Conservation (phyloP, 2,888 invertebrate species). For the Pollenia angustigena region DNA sequence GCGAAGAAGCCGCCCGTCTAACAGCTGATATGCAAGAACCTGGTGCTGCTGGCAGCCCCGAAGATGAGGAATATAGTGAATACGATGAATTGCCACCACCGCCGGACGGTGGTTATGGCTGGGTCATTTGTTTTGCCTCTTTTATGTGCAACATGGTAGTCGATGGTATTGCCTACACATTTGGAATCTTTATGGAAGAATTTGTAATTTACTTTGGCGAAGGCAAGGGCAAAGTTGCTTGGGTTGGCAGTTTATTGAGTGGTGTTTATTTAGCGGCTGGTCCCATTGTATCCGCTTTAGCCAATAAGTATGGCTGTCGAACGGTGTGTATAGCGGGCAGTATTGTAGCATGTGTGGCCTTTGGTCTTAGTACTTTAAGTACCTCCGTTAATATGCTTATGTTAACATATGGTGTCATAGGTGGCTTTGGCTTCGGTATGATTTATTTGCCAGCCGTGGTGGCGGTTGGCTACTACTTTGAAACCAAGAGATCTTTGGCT, state of each 20-base stretch:
- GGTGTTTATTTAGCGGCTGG: constrained; percentile 98
- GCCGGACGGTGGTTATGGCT: constrained; percentile 95
- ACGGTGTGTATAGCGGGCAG: constrained; percentile 97
- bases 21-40: constrained; percentile 86
- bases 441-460: constrained; percentile 98
- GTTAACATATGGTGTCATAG: constrained; percentile 95
- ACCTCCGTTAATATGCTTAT: constrained; percentile 94
- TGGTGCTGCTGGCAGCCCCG: constrained; percentile 82
- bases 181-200: constrained; percentile 95
- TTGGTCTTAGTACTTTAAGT: constrained; percentile 94
- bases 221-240: constrained; percentile 94
- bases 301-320: constrained; percentile 98
- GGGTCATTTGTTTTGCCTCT: constrained; percentile 97
- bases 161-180: constrained; percentile 99
- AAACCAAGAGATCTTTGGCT: constrained; percentile 96
- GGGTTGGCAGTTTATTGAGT: constrained; percentile 97
- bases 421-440: constrained; percentile 96
- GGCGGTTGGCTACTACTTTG: constrained; percentile 98
- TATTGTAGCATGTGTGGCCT: constrained; percentile 92
- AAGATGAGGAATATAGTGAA: constrained; percentile 87
- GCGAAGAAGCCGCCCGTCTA: constrained; percentile 92
- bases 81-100: constrained; percentile 93
- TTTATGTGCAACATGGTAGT: constrained; percentile 99
- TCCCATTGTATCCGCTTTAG: constrained; percentile 97
- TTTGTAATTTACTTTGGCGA: constrained; percentile 92